phyloP scores from a whole-genome alignment of 2,888 invertebrate genomes.

The Lamellibrachia satsuma region DNA sequence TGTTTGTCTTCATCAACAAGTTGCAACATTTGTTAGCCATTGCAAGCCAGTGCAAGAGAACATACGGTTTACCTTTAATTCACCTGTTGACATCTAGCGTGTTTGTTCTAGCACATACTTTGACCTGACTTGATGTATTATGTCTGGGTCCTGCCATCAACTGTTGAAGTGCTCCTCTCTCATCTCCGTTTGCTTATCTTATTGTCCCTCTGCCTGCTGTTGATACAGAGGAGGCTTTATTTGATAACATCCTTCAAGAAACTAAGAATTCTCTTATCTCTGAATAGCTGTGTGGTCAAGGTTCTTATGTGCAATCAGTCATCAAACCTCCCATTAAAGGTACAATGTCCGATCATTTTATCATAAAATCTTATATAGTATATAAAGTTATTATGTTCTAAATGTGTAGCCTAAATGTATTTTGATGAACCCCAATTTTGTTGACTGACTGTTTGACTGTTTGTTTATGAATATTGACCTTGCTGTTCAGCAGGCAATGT shows the following conservation, averaged over 20 bases:
- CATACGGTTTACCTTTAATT: no score
- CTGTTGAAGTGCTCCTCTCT: background rate
- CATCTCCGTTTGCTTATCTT: background rate
- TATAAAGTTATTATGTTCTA: no score
- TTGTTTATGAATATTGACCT: no score
- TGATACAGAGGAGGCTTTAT: background rate
- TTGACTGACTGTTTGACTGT: no score
- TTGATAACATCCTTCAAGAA: background rate
- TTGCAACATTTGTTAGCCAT: no score
- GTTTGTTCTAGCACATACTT: background rate
- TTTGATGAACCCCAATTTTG: no score
- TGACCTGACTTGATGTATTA: background rate
- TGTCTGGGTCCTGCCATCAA: background rate
- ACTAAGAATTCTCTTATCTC: background rate
- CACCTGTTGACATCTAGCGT: background rate
- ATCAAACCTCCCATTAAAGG: background rate
- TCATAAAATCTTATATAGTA: no score
- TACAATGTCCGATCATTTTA: background rate
- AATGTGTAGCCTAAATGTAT: no score
- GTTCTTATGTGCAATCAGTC: background rate
- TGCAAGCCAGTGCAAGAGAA: no score
- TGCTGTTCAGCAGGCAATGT: no score
- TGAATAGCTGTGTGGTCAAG: background rate
- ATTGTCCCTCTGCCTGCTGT: background rate
- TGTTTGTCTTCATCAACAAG: no score